These are phyloP conservation scores for Erythrolamprus reginae DNA, from an alignment of 2,113 vertebrate genomes.

Conservation along the genomic window DNA sequence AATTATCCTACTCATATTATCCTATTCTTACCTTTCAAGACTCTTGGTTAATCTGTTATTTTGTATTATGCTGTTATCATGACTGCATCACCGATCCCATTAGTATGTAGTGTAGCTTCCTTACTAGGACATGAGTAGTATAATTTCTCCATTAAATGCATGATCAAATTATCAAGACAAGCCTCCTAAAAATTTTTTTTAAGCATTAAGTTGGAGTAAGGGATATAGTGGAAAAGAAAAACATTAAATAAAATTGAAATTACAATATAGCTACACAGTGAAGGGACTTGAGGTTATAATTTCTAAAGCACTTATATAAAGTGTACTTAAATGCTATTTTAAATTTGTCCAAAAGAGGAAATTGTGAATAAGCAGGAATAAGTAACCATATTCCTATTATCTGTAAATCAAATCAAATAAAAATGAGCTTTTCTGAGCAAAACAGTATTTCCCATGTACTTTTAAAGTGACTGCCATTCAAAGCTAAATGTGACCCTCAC, in stretches of 20 bases:
- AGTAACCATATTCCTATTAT: not conserved
- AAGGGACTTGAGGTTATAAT: not conserved
- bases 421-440: not conserved
- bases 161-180: conserved; percentile 9
- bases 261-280: not conserved
- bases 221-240: not conserved
- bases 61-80: conserved; percentile 34
- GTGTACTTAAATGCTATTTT: not conserved
- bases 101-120: conserved; percentile 11
- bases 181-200: not conserved
- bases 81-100: conserved; percentile 51
- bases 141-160: conserved; percentile 2
- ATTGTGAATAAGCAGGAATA: not conserved
- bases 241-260: not conserved
- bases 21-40: conserved; percentile 58
- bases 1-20: conserved; percentile 75
- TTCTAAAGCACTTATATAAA: not conserved
- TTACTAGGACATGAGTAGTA: conserved; percentile 30
- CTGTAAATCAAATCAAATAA: not conserved
- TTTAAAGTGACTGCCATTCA: not conserved
- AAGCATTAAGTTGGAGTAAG: conserved; percentile 5
- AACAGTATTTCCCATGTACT: not conserved
- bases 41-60: conserved; percentile 74
- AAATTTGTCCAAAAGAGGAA: not conserved
- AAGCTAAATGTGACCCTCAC: not conserved